phyloP scores from a whole-genome alignment of 2,888 invertebrate genomes.

The Lydus trimaculatus region DNA sequence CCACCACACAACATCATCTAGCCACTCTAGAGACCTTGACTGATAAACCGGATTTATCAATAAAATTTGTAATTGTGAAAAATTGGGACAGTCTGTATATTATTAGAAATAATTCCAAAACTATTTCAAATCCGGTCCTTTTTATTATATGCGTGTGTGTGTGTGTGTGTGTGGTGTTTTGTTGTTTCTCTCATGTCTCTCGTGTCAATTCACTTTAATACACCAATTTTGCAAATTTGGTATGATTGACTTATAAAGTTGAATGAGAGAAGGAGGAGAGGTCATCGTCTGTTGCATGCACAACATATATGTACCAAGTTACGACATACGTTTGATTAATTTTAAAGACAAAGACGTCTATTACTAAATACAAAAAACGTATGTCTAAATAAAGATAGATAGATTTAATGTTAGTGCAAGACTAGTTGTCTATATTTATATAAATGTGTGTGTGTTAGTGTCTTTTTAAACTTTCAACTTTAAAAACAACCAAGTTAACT shows the following conservation, averaged over 20 bases:
- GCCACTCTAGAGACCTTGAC: too few relatives aligned
- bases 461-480: neutral
- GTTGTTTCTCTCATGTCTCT: neutral
- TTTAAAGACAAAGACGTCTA: neutral
- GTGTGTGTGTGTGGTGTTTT: neutral
- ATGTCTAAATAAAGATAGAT: neutral
- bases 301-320: neutral
- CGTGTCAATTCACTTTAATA: neutral
- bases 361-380: neutral
- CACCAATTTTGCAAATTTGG: conserved; percentile 4
- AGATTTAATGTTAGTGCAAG: neutral
- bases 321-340: neutral
- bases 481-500: neutral
- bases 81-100: too few relatives aligned
- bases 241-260: conserved; percentile 2
- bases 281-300: conserved; percentile 4
- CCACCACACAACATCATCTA: too few relatives aligned
- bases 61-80: too few relatives aligned
- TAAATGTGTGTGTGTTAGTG: neutral
- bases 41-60: too few relatives aligned
- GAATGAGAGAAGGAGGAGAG: conserved; percentile 4
- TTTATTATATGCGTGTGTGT: too few relatives aligned
- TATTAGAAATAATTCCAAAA: too few relatives aligned
- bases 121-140: too few relatives aligned
- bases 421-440: neutral